These are phyloP conservation scores for Bergia puertoricense DNA, from an alignment of 92 coral and sea anemone species.

Conservation along the genomic window DNA sequence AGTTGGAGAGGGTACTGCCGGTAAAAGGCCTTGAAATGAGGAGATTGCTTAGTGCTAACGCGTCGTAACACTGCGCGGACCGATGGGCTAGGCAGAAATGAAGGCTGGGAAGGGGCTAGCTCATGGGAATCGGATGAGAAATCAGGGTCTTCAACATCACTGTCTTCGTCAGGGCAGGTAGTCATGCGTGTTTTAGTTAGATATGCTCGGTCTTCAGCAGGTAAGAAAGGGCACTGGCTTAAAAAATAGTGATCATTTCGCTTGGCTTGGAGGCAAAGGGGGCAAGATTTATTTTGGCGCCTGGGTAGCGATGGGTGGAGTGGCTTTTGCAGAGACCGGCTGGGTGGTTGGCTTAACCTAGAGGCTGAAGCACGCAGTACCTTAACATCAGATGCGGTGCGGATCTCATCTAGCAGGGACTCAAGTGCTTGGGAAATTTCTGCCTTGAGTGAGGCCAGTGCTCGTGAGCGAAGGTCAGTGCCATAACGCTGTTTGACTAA, in stretches of 20 bases:
- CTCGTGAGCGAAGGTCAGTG: conserved; percentile 2
- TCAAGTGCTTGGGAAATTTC: conserved; percentile 25
- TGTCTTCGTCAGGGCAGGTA: conserved; percentile 26
- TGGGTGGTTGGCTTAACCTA: not conserved
- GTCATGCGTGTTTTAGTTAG: conserved; percentile 20
- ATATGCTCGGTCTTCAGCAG: conserved; percentile 27
- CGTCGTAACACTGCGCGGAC: too few relatives aligned
- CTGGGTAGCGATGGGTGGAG: conserved; percentile 19
- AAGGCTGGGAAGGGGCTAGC: too few relatives aligned
- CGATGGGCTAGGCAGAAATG: too few relatives aligned
- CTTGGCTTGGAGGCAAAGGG: conserved; percentile 28
- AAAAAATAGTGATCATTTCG: conserved; percentile 21
- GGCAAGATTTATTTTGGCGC: conserved; percentile 27
- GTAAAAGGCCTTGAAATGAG: too few relatives aligned
- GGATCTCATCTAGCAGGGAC: conserved; percentile 28
- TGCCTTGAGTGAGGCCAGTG: conserved; percentile 22
- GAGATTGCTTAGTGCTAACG: too few relatives aligned
- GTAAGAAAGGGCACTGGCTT: conserved; percentile 31
- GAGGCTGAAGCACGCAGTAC: conserved; percentile 27
- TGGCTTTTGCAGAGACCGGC: not conserved
- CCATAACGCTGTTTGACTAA: conserved; percentile 19
- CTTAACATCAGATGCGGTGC: conserved; percentile 15
- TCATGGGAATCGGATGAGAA: too few relatives aligned
- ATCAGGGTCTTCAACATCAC: conserved; percentile 3
- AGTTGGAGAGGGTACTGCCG: too few relatives aligned